Evolutionary conservation across 2,888 invertebrate genomes (phyloP).

Genomic region (Pharmacophagus antenor): DNA sequence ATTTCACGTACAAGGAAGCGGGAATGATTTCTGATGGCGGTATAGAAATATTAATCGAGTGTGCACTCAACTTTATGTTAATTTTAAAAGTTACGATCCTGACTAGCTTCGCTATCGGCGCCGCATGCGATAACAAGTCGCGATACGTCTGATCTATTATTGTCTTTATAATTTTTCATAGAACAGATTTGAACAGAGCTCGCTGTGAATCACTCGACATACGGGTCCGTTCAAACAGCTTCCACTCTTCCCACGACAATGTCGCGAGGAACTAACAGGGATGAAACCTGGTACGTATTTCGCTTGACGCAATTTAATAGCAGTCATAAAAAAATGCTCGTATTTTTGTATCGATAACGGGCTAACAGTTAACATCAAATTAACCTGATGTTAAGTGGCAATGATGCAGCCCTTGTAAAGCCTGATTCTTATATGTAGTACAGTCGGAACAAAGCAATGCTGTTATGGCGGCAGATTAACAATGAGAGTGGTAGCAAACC

Average conservation of each 20-base stretch:
- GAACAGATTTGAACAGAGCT: conserved; percentile 7
- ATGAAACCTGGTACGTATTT: background rate
- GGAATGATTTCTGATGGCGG: conserved; percentile 67
- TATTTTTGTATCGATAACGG: too few relatives aligned
- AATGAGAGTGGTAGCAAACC: too few relatives aligned
- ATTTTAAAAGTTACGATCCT: conserved; percentile 41
- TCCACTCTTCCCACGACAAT: conserved; percentile 20
- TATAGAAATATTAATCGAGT: conserved; percentile 71
- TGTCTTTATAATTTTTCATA: conserved; percentile 25
- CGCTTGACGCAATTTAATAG: background rate
- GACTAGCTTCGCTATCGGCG: conserved; percentile 26
- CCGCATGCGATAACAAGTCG: conserved; percentile 6
- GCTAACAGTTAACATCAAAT: too few relatives aligned
- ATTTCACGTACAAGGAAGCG: conserved; percentile 75
- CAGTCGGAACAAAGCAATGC: too few relatives aligned
- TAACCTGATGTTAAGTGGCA: too few relatives aligned
- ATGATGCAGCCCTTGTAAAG: too few relatives aligned
- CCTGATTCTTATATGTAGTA: too few relatives aligned
- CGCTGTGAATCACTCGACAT: conserved; percentile 13
- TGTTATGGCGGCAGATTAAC: too few relatives aligned
- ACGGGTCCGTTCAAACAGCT: conserved; percentile 10
- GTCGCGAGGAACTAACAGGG: conserved; percentile 6
- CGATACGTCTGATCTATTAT: conserved; percentile 19
- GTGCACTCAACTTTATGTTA: conserved; percentile 41
- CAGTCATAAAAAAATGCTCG: background rate